These are phyloP conservation scores for Escarpia spicata DNA, from an alignment of 2,888 invertebrate species.

Conservation along the genomic window DNA sequence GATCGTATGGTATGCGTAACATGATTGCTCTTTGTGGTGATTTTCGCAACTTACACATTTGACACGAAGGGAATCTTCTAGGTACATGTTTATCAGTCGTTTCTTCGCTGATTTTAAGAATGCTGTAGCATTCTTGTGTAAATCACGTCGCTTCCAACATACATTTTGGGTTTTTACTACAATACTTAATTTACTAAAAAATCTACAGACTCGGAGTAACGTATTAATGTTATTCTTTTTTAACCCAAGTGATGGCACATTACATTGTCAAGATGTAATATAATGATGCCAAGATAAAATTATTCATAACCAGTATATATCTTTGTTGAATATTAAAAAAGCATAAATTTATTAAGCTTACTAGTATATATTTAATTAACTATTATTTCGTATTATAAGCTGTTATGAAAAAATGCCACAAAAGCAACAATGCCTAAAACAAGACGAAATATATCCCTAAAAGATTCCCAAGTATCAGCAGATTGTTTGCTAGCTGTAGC, in stretches of 20 bases:
- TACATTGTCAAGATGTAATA: too few species aligned
- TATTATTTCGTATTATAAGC: background rate
- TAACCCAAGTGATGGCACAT: too few species aligned
- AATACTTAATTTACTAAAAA: background rate
- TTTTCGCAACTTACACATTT: background rate
- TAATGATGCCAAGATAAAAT: too few species aligned
- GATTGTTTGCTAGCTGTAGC: background rate
- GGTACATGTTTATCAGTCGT: background rate
- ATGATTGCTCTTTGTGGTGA: constrained; percentile 12
- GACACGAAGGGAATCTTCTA: background rate
- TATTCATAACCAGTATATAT: too few species aligned
- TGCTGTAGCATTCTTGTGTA: background rate
- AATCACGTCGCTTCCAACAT: background rate
- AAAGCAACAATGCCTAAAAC: background rate
- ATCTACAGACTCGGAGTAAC: background rate
- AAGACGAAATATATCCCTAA: background rate
- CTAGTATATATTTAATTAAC: background rate
- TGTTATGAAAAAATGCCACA: background rate
- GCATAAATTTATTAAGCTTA: too few species aligned
- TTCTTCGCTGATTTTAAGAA: background rate
- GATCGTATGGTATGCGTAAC: background rate
- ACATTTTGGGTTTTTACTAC: background rate
- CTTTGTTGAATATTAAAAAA: too few species aligned
- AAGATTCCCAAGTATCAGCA: background rate
- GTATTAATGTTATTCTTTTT: background rate